These are phyloP conservation scores for Lacanobia wlatinum DNA, from an alignment of 2,888 invertebrate genomes.

Conservation along the genomic window DNA sequence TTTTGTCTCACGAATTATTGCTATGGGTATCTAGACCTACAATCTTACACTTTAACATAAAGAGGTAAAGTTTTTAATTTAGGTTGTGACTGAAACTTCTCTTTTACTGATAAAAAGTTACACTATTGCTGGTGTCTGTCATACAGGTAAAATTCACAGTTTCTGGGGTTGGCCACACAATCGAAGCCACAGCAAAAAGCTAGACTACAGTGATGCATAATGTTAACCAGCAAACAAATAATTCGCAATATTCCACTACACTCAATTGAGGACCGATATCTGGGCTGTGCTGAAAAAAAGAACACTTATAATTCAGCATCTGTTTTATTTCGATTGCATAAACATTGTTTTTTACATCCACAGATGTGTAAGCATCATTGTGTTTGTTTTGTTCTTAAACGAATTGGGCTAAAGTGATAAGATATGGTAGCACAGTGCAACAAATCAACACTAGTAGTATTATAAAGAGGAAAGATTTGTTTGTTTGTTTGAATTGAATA, in stretches of 20 bases:
- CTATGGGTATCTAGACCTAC: no score
- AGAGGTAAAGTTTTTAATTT: not conserved
- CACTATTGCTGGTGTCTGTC: not conserved
- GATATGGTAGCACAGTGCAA: not conserved
- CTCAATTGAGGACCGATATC: not conserved
- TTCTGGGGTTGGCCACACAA: not conserved
- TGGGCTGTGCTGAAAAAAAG: not conserved
- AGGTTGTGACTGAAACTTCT: not conserved
- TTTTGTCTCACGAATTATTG: no score
- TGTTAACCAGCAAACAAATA: not conserved
- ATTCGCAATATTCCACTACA: not conserved
- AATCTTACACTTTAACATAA: no score
- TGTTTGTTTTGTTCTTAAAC: slow-evolving; percentile 11
- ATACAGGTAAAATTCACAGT: not conserved
- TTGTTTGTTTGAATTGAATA: no score
- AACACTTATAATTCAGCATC: slow-evolving; percentile 7
- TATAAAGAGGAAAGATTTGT: no score
- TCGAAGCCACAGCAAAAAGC: not conserved
- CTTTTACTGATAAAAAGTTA: not conserved
- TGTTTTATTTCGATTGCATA: slow-evolving; percentile 31
- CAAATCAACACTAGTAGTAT: no score
- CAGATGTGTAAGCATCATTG: not conserved
- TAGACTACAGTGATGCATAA: not conserved
- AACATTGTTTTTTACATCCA: not conserved
- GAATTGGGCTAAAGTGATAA: slow-evolving; percentile 40